Evolutionary conservation across 2,888 invertebrate genomes (phyloP), one percentile per base, ranked within the genome.

Genomic region (Trilocha varians): DNA sequence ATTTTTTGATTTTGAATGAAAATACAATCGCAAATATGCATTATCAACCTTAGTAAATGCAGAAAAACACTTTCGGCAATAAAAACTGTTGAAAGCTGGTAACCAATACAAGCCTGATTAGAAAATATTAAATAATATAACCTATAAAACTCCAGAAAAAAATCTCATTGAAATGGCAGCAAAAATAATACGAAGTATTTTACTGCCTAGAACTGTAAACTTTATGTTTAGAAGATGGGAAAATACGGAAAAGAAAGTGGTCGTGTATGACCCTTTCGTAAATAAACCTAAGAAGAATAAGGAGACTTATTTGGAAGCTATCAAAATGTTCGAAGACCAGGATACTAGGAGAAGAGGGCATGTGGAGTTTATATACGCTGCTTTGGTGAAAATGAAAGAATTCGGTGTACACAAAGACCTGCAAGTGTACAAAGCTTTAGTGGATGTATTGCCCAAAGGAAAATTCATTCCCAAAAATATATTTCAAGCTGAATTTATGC

Each of bases 301-400:
- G 57, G 77, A 90, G 13, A 87, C 90, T 0, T 96, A 92, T 65
- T 60, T 94, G 38, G 88, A 91, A 46, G 91, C 93, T 73, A 83
- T 96, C 40, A 90, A 91, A 53, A 88, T 92, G 47, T 98, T 94
- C 63, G 87, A 90, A 55, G 87, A 87, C 17, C 87, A 89, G 34
- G 91, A 91, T 53, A 87, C 87, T 0, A 89, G 91, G 57, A 87
- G 94, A 47, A 87, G 94, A 45, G 97, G 96, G 35, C 96, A 97
- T 70, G 95, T 97, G 0, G 97, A 98, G 62, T 99, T 99, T 75
- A 96, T 99, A 55, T 93, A 95, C 66, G 90, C 94, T 0, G 97
- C 98, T 0, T 73, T 99, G 47, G 91, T 90, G 42, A 89, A 93
- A 62, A 95, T 99, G 95, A 90, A 94, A 52, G 92, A 93, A 43